Conservation (phyloP, 1,140 invertebrate genomes). For the Euura saliciscinereae region DNA sequence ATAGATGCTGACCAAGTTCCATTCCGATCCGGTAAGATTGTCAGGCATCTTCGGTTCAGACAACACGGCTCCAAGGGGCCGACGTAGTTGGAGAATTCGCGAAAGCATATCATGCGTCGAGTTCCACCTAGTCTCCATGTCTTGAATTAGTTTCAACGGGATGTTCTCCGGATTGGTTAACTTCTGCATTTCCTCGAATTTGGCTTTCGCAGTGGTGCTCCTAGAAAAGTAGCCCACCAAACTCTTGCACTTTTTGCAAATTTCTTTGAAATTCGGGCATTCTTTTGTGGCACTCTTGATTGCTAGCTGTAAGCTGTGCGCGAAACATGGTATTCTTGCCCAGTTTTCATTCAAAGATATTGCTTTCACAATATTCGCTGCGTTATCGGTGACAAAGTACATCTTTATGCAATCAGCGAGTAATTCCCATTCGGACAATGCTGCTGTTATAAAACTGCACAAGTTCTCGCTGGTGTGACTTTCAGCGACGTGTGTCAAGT, state of each 20-base stretch:
- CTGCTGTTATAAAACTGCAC: conserved; percentile 9
- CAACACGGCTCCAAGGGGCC: conserved; percentile 13
- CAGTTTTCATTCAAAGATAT: conserved; percentile 1
- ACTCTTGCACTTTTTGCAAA: no score
- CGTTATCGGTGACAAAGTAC: conserved; percentile 16
- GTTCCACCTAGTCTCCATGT: conserved; percentile 25
- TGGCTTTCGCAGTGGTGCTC: neutral
- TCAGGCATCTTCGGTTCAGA: neutral
- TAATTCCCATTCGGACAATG: conserved; percentile 9
- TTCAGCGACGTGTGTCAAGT: conserved; percentile 6
- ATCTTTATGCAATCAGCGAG: neutral
- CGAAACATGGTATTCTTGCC: conserved; percentile 6
- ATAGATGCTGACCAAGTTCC: conserved; percentile 13
- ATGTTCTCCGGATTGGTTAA: conserved; percentile 1
- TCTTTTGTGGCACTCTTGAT: neutral
- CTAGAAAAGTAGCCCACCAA: conserved; percentile 12
- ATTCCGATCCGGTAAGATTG: conserved; percentile 12
- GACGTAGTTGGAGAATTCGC: conserved; percentile 13
- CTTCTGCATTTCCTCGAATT: neutral
- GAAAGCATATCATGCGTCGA: conserved; percentile 18
- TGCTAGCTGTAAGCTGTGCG: neutral
- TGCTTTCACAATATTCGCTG: conserved; percentile 15
- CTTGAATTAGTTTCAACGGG: conserved; percentile 18
- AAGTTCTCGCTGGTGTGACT: conserved; percentile 10
- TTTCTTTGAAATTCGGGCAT: neutral